Base-by-base conservation (phyloP, 2,113 vertebrate species). In the Antidorcas marsupialis region DNA sequence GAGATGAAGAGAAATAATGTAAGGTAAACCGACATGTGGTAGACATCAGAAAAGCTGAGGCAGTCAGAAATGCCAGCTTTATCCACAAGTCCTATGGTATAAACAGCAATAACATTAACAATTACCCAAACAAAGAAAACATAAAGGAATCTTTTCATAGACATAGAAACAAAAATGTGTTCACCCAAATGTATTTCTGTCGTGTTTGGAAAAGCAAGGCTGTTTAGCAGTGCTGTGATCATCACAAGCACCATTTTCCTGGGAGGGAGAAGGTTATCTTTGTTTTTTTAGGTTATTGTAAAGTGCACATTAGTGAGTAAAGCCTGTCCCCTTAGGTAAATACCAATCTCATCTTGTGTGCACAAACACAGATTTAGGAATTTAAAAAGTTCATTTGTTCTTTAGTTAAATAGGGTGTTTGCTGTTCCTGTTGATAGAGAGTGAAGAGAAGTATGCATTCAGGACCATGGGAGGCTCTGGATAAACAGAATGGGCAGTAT, bases 211-310 rank as follows among this genome's bases (percentile, higher is more conserved):
- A 97, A 87, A 96, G 59, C 96, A 95, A 97, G 45, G 15, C 86
- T 52, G 1, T 82, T 95, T 95, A 92, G 23, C 45, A 89, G 45
- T 90, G 27, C 67, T 97, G 53, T 84, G 96, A 97, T 97, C 98
- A 96, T 86, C 91, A 95, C 87, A 76, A 94, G 64, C 50, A 76
- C 59, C 43, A 52, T 97, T 98, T 94, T 92, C 91, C 90, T 97
- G 85, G 47, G 59, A 98, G 85, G 62, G 59, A 89, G 94, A 64
- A 96, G 39, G 74, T 97, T 96, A 36, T 90, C 79, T 97, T 97
- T 98, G 47, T 97, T 98, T 98, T 94, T 96, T 98, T 93, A 97
- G 82, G 87, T 98, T 92, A 76, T 93, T 98, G 87, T 19, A 92
- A 92, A 98, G 96, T 96, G 93, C 95, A 96, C 96, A 98, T 95